phyloP scores from a whole-genome alignment of 1,140 invertebrate genomes.

The Saccostrea cuccullata region DNA sequence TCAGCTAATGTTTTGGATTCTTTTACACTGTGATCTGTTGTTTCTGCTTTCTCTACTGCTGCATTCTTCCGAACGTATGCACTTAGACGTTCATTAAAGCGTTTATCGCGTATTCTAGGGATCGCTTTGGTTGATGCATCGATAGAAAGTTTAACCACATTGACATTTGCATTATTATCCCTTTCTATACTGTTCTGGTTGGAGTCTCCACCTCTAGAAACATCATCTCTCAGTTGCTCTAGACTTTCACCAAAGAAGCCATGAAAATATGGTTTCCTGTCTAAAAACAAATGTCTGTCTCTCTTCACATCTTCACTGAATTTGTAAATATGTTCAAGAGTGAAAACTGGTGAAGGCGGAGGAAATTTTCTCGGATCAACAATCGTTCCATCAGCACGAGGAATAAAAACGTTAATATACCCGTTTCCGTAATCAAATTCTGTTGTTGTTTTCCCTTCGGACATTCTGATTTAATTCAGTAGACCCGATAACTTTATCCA shows the following conservation, averaged over 20 bases:
- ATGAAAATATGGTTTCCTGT: constrained; percentile 42
- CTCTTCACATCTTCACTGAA: constrained; percentile 45
- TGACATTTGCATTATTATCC: constrained; percentile 16
- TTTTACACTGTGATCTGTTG: neutral
- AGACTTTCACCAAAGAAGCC: neutral
- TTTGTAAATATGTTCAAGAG: constrained; percentile 45
- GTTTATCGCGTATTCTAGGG: constrained; percentile 5
- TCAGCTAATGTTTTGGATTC: constrained; percentile 10
- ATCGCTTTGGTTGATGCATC: constrained; percentile 34
- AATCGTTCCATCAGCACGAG: constrained; percentile 28
- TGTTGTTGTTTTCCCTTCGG: neutral
- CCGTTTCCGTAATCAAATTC: constrained; percentile 31
- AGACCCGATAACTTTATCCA: neutral
- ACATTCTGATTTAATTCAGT: neutral
- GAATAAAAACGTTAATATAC: constrained; percentile 48
- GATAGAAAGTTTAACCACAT: constrained; percentile 40
- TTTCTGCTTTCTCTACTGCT: neutral
- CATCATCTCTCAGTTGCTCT: constrained; percentile 12
- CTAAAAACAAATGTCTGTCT: constrained; percentile 41
- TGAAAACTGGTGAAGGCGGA: constrained; percentile 44
- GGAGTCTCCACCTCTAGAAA: neutral
- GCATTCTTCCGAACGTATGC: constrained; percentile 41
- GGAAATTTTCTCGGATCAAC: neutral
- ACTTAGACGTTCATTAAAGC: constrained; percentile 47
- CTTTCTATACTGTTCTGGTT: neutral